These are phyloP conservation scores for Etheostoma perlongum DNA, from an alignment of 2,797 vertebrate genomes.

Conservation along the genomic window DNA sequence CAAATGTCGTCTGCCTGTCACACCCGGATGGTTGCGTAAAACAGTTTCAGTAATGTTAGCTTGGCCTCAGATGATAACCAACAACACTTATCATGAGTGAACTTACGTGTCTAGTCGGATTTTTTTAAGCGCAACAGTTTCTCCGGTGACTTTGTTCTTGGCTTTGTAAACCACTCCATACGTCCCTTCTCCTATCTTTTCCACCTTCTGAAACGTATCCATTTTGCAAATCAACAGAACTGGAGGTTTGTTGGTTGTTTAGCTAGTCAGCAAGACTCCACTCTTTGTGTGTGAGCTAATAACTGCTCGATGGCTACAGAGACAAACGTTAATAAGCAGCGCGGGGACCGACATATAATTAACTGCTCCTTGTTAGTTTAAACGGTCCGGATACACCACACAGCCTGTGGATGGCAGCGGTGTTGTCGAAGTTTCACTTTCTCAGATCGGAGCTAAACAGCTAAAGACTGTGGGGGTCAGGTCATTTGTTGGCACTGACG, in stretches of 20 bases:
- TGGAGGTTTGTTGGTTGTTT: neutral
- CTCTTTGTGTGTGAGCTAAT: constrained; percentile 75
- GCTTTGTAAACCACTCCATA: constrained; percentile 97
- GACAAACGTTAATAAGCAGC: constrained; percentile 16
- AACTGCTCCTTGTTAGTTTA: constrained; percentile 14
- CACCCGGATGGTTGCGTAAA: neutral
- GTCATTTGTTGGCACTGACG: constrained; percentile 1
- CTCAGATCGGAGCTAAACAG: neutral
- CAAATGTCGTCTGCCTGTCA: neutral
- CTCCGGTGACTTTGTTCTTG: constrained; percentile 93
- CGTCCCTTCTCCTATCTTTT: constrained; percentile 96
- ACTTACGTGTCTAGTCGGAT: constrained; percentile 96
- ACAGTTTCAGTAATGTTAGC: neutral
- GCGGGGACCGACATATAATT: constrained; percentile 37
- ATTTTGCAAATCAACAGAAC: constrained; percentile 68
- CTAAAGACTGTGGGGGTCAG: neutral
- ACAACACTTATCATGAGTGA: neutral
- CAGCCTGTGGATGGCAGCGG: neutral
- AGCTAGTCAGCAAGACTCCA: constrained; percentile 6
- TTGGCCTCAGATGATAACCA: neutral
- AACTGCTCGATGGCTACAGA: constrained; percentile 43
- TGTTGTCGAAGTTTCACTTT: neutral
- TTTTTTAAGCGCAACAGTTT: constrained; percentile 97
- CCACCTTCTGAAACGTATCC: constrained; percentile 97
- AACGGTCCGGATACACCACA: neutral